A percentile compares a stretch with the other conserved stretches of the same genome.
Conservation (phyloP, 2,113 vertebrate genomes). For the Cyprinus carpio region DNA sequence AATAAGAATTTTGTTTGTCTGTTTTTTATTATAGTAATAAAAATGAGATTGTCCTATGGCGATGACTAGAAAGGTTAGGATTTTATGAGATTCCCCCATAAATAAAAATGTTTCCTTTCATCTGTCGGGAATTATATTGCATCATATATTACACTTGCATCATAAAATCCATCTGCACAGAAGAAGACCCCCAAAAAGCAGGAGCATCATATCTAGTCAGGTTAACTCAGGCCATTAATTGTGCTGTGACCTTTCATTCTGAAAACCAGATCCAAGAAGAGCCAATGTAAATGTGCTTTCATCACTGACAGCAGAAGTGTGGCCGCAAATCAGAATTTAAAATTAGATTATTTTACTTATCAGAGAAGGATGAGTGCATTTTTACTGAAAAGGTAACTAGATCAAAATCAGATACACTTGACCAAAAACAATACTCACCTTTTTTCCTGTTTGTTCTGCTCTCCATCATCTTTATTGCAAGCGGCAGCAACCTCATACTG, state of each 20-base stretch:
- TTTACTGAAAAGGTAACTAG: neutral
- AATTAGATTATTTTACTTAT: conserved; percentile 7
- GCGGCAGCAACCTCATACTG: neutral
- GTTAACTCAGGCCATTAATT: neutral
- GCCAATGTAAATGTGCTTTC: neutral
- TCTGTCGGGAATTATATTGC: neutral
- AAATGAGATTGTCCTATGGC: neutral
- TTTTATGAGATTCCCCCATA: too few relatives aligned
- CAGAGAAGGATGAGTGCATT: neutral
- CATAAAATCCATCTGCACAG: neutral
- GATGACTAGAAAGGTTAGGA: neutral
- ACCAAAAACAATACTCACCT: conserved; percentile 13
- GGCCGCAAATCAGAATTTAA: neutral
- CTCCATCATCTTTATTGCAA: conserved; percentile 11
- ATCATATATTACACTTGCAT: neutral
- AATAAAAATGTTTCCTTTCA: neutral
- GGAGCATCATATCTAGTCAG: neutral
- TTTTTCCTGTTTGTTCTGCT: neutral
- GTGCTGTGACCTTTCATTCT: neutral
- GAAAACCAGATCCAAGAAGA: conserved; percentile 28
- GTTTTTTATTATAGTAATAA: neutral
- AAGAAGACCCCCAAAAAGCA: neutral
- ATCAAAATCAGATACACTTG: neutral
- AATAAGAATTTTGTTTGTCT: neutral
- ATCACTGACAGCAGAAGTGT: neutral